These are phyloP conservation scores for Drosophila cardini DNA, from an alignment of 1,140 invertebrate genomes.

Conservation along the genomic window DNA sequence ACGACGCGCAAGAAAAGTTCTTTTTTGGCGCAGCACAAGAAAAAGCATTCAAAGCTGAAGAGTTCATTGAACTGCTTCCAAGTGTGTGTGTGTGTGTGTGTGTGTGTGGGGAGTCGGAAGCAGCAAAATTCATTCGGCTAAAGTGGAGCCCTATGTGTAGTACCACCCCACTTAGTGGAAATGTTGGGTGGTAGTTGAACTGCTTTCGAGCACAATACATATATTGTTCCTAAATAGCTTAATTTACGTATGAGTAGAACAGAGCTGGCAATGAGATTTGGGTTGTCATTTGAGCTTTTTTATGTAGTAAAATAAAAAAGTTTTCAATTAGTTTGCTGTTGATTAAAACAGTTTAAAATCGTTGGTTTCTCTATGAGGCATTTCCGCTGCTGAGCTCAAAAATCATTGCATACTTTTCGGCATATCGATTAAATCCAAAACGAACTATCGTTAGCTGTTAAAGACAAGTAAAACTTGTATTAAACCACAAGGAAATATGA, in stretches of 20 bases:
- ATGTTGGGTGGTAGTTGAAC: slow-evolving; percentile 40
- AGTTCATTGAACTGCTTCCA: slow-evolving; percentile 49
- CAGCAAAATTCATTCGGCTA: slow-evolving; percentile 37
- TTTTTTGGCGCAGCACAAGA: slow-evolving; percentile 53
- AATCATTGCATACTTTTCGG: slow-evolving; percentile 29
- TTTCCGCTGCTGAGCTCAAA: background rate
- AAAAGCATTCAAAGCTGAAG: slow-evolving; percentile 36
- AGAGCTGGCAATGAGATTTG: slow-evolving; percentile 8
- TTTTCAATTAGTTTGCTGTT: background rate
- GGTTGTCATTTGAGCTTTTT: background rate
- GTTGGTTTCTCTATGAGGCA: background rate
- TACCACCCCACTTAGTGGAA: slow-evolving; percentile 9
- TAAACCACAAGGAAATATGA: too few relatives aligned
- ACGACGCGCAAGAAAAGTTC: slow-evolving; percentile 32
- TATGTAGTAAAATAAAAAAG: background rate
- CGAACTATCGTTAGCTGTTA: background rate
- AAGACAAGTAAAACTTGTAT: too few relatives aligned
- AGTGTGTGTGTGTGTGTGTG: background rate
- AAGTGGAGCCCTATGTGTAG: slow-evolving; percentile 23
- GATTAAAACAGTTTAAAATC: too few relatives aligned
- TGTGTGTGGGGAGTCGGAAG: slow-evolving; percentile 3
- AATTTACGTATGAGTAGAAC: slow-evolving; percentile 50
- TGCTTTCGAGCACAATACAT: background rate
- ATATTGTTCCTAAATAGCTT: slow-evolving; percentile 49
- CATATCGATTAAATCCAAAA: background rate